Conservation (phyloP, 1,140 invertebrate genomes). For the Apis cerana region DNA sequence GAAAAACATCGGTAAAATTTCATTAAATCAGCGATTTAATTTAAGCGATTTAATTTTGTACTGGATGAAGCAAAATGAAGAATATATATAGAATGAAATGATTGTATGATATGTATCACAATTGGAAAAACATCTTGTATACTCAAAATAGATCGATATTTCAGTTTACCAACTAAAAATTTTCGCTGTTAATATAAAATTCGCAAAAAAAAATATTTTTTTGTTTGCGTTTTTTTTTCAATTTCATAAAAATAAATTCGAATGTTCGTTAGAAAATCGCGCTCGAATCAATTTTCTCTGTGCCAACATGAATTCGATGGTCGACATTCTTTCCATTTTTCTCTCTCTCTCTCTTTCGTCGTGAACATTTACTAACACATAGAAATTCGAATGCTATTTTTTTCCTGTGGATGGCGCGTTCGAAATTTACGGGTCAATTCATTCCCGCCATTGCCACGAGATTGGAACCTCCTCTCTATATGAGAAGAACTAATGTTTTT, state of each 20-base stretch:
- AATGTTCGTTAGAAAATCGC: background rate
- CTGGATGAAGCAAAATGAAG: too few relatives aligned
- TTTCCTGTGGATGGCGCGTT: background rate
- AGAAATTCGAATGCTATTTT: background rate
- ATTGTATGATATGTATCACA: too few relatives aligned
- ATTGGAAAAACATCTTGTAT: background rate
- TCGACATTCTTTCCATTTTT: background rate
- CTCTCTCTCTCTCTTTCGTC: background rate
- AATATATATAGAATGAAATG: too few relatives aligned
- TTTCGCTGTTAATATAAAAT: background rate
- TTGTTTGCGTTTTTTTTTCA: background rate
- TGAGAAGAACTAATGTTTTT: slow-evolving; percentile 7
- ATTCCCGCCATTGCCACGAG: background rate
- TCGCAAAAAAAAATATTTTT: too few relatives aligned
- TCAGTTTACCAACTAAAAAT: background rate
- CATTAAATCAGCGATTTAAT: too few relatives aligned
- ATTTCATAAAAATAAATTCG: background rate
- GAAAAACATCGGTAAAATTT: too few relatives aligned
- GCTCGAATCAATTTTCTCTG: background rate
- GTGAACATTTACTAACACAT: background rate
- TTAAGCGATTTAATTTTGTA: too few relatives aligned
- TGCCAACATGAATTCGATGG: too few relatives aligned
- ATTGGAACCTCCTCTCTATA: background rate
- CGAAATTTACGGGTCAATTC: slow-evolving; percentile 23
- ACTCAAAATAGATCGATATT: background rate